These are phyloP conservation scores for Pollenia angustigena DNA, from an alignment of 2,888 invertebrate genomes.

Conservation along the genomic window DNA sequence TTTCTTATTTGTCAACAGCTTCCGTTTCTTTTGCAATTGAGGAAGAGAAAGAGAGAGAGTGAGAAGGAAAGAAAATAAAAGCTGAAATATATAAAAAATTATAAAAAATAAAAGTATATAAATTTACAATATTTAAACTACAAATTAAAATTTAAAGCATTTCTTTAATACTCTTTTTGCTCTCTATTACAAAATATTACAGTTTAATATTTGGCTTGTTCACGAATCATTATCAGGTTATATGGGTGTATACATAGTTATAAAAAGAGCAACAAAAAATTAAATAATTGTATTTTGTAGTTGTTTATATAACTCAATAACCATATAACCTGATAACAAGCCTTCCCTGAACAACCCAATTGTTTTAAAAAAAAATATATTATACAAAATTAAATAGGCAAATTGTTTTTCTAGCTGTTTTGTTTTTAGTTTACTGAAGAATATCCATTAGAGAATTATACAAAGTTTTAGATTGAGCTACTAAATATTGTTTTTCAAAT, in stretches of 20 bases:
- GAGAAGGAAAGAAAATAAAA: conserved; percentile 45
- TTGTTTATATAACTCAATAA: no score
- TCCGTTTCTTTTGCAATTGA: conserved; percentile 68
- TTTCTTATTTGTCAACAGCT: conserved; percentile 48
- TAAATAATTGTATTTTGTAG: no score
- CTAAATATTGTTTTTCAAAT: conserved; percentile 30
- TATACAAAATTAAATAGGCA: conserved; percentile 46
- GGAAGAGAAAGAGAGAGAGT: not conserved
- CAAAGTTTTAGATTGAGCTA: conserved; percentile 30
- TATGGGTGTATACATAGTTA: no score
- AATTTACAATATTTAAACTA: conserved; percentile 26
- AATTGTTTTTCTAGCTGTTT: conserved; percentile 41
- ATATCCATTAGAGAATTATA: conserved; percentile 43
- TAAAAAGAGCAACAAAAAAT: no score
- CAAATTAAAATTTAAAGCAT: conserved; percentile 38
- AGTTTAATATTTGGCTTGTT: conserved; percentile 32
- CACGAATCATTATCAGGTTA: no score
- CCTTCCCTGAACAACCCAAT: not conserved
- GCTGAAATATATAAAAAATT: conserved; percentile 64
- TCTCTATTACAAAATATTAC: conserved; percentile 44
- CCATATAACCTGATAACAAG: no score
- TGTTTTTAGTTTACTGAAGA: conserved; percentile 46
- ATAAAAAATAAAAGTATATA: conserved; percentile 22
- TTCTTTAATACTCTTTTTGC: conserved; percentile 14
- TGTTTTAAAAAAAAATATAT: conserved; percentile 49